These are phyloP conservation scores for Lottia scabra DNA, from an alignment of 2,888 invertebrate species.

Conservation along the genomic window DNA sequence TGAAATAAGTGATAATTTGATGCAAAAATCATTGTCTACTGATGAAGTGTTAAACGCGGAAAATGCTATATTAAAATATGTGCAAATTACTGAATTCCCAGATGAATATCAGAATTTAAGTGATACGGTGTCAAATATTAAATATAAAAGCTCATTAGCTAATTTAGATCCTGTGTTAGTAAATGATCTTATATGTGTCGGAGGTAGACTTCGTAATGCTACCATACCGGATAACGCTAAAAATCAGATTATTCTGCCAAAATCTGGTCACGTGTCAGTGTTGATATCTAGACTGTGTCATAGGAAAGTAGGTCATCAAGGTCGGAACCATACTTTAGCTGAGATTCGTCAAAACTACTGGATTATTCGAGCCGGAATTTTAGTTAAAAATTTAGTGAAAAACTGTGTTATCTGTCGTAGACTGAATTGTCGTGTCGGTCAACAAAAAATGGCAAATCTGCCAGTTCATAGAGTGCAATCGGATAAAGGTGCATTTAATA, in stretches of 20 bases:
- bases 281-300: slow-evolving; percentile 11
- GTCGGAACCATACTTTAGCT: not conserved
- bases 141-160: not conserved
- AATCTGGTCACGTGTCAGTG: slow-evolving; percentile 5
- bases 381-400: not conserved
- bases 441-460: slow-evolving; percentile 1
- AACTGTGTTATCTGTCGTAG: slow-evolving; percentile 5
- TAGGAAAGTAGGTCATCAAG: slow-evolving; percentile 5
- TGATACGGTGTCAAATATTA: not conserved
- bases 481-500: not conserved
- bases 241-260: slow-evolving; percentile 14
- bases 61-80: not conserved
- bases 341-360: slow-evolving; percentile 16
- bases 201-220: slow-evolving; percentile 5
- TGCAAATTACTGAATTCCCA: not conserved
- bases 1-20: not conserved
- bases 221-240: not conserved
- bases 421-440: not conserved
- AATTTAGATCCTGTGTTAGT: not conserved
- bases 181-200: not conserved
- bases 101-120: not conserved
- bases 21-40: not conserved
- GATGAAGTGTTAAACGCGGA: not conserved
- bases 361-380: slow-evolving; percentile 7
- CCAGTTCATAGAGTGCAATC: not conserved